A percentile compares a stretch with the other conserved stretches of the same genome.
phyloP scores from a whole-genome alignment of 2,797 vertebrate genomes.

The Catostomus latipinnis region DNA sequence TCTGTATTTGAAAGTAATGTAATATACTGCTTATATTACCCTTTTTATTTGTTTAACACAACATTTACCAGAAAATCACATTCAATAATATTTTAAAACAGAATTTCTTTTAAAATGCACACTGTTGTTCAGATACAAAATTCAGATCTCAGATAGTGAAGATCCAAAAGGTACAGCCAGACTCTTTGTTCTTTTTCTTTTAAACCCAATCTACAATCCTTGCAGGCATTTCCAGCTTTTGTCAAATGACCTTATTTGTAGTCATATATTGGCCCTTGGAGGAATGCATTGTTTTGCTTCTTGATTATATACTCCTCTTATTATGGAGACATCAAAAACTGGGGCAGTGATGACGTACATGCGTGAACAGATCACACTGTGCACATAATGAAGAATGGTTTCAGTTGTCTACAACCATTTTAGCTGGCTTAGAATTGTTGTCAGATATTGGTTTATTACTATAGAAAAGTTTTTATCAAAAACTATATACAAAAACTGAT shows the following conservation, averaged over 20 bases:
- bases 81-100: neutral
- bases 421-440: neutral
- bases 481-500: too few relatives aligned
- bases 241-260: constrained; percentile 71
- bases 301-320: constrained; percentile 54
- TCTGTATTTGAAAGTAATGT: neutral
- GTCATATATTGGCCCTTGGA: constrained; percentile 65
- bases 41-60: too few relatives aligned
- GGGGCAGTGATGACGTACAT: neutral
- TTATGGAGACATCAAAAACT: neutral
- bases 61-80: too few relatives aligned
- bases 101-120: too few relatives aligned
- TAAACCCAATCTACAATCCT: constrained; percentile 56
- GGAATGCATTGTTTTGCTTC: constrained; percentile 64
- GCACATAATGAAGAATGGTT: neutral
- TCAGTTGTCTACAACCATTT: neutral
- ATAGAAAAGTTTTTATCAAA: too few relatives aligned
- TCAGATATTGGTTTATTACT: neutral
- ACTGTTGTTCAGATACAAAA: too few relatives aligned
- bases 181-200: constrained; percentile 54
- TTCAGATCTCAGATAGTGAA: too few relatives aligned
- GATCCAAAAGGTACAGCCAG: neutral
- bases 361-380: neutral
- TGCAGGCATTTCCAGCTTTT: constrained; percentile 75
- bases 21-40: neutral